Evolutionary conservation across 1,140 invertebrate genomes (phyloP).

Genomic region (Trichoplusia ni): DNA sequence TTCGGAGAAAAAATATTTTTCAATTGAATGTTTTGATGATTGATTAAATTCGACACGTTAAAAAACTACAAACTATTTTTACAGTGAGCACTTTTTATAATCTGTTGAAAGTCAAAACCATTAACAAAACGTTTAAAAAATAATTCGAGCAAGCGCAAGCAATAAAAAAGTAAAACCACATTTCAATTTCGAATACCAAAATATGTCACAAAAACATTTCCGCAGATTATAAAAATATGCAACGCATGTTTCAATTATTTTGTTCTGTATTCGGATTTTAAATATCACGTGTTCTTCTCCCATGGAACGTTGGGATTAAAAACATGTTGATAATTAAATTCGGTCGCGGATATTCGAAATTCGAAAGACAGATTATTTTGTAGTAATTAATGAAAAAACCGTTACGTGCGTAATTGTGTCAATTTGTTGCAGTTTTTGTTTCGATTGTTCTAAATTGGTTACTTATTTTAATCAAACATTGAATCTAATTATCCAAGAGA

Average conservation of each 20-base stretch:
- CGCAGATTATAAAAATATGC: constrained; percentile 2
- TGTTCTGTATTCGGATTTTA: constrained; percentile 9
- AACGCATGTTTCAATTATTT: constrained; percentile 17
- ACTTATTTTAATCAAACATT: not conserved
- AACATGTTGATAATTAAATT: constrained; percentile 17
- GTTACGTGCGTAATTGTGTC: not conserved
- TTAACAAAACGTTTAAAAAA: not conserved
- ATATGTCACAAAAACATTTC: not conserved
- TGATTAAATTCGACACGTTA: too few relatives aligned
- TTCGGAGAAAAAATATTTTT: too few relatives aligned
- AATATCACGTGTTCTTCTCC: not conserved
- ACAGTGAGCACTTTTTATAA: too few relatives aligned
- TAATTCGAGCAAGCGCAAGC: not conserved
- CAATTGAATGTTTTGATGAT: too few relatives aligned
- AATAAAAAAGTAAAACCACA: not conserved
- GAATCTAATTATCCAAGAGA: too few relatives aligned
- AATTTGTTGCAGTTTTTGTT: not conserved
- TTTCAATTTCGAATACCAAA: not conserved
- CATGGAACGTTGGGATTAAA: not conserved
- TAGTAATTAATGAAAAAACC: not conserved
- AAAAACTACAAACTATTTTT: too few relatives aligned
- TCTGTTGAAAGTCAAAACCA: too few relatives aligned
- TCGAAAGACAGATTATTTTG: not conserved
- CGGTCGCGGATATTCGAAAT: not conserved
- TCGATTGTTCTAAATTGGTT: not conserved